Evolutionary conservation across 2,113 vertebrate species (phyloP), one percentile per base, ranked within the genome.

Genomic region (Eubucco bourcierii): DNA sequence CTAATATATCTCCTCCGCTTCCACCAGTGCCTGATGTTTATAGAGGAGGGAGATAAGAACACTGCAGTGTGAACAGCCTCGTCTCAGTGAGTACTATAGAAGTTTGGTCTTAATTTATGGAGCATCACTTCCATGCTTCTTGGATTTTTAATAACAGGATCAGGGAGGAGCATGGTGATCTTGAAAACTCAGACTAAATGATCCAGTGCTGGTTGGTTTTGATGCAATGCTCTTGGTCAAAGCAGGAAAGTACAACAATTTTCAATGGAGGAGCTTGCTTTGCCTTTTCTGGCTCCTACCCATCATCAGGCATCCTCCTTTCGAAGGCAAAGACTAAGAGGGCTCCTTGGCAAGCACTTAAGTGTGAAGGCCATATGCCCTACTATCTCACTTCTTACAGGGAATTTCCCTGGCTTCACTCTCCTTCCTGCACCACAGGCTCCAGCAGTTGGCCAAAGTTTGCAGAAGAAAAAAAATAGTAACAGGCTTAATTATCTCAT

Each of bases 401-500:
- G 10, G 58, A 80, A 17, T 24, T 27, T 41, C 5, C 0, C 71
- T 46, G 21, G 37, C 44, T 50, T 87, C 50, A 72, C 16, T 47
- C n/a, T 60, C 18, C 66, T 84, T 31, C 28, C 65, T 46, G 50
- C 34, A 70, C 33, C 11, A 28, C 0, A 2, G 25, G 37, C 63
- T 91, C 53, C 70, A 77, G 46, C 31, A 88, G 37, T 15, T 80
- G 47, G 83, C 64, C 83, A 86, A 86, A 53, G 10, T 87, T 90
- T 80, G 53, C 88, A 75, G 63, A 71, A 87, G n/a, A 72, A 0
- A 17, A 84, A 55, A 17, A 66, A 10, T 18, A 95, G 93, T 86
- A 97, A 94, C 59, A 94, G 72, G 79, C 59, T 93, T 85, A 68
- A 89, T 89, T 39, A 76, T 72, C 73, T 93, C 52, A 60, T 39